Conservation (phyloP, 1,140 invertebrate genomes). For the Danaus melanippus region DNA sequence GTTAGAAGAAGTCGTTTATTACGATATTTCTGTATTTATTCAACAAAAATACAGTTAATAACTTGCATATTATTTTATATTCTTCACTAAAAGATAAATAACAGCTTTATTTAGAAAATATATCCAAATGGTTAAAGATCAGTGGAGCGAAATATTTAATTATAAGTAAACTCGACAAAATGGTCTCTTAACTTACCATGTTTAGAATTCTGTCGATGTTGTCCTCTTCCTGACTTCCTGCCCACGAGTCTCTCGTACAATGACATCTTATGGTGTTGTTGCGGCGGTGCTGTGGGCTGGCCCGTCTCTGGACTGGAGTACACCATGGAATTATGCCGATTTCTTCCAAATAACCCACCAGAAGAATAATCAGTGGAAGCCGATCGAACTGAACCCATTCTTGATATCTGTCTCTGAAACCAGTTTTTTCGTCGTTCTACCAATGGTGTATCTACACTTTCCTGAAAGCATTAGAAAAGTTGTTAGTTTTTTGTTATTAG, state of each 20-base stretch:
- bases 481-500: no score
- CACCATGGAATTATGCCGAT: constrained; percentile 79
- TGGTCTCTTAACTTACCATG: constrained; percentile 67
- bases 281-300: constrained; percentile 56
- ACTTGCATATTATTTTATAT: no score
- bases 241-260: constrained; percentile 86
- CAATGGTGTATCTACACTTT: constrained; percentile 89
- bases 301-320: constrained; percentile 86
- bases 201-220: constrained; percentile 75
- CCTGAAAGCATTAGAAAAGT: constrained; percentile 69
- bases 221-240: constrained; percentile 81
- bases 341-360: constrained; percentile 81
- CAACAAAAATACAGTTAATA: no score
- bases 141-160: not conserved
- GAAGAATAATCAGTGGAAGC: constrained; percentile 88
- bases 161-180: not conserved
- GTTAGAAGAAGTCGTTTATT: not conserved
- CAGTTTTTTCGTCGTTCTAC: constrained; percentile 89
- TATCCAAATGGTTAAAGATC: not conserved
- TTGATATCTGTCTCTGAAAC: constrained; percentile 86
- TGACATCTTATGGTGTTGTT: constrained; percentile 79
- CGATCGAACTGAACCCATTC: constrained; percentile 86
- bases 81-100: no score
- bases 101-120: no score
- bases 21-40: no score